Evolutionary conservation across 2,797 vertebrate species (phyloP).

Genomic region (Coranthus polyacanthus): DNA sequence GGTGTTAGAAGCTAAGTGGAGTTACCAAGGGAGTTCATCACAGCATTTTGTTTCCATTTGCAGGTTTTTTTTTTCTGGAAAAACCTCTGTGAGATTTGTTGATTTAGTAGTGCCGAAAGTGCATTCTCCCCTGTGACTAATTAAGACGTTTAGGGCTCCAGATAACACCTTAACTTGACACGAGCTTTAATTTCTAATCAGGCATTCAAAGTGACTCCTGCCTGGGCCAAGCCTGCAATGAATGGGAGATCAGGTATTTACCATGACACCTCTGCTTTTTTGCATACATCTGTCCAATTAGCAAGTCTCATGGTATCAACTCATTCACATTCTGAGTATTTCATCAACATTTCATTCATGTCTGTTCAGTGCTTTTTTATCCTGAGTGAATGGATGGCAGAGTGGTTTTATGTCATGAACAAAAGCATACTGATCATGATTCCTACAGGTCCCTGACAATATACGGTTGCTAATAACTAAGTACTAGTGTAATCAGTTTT

Average conservation of each 20-base stretch:
- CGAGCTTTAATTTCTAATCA: slow-evolving; percentile 82
- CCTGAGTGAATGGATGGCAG: slow-evolving; percentile 26
- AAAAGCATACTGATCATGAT: background rate
- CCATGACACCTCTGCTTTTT: slow-evolving; percentile 71
- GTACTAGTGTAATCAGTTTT: background rate
- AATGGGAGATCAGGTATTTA: slow-evolving; percentile 83
- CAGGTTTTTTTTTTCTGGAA: slow-evolving; percentile 50
- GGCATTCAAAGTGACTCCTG: slow-evolving; percentile 72
- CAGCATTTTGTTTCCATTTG: slow-evolving; percentile 61
- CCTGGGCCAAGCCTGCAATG: slow-evolving; percentile 44
- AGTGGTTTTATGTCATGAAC: slow-evolving; percentile 35
- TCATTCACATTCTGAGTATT: slow-evolving; percentile 73
- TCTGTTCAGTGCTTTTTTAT: slow-evolving; percentile 40
- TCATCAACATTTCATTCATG: slow-evolving; percentile 64
- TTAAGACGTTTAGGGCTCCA: slow-evolving; percentile 65
- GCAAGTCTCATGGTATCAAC: slow-evolving; percentile 55
- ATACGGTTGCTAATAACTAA: background rate
- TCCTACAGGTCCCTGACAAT: slow-evolving; percentile 9
- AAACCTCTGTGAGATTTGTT: slow-evolving; percentile 61
- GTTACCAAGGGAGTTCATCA: slow-evolving; percentile 38
- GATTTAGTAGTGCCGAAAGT: slow-evolving; percentile 50
- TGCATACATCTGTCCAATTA: slow-evolving; percentile 83
- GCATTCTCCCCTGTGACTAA: slow-evolving; percentile 67
- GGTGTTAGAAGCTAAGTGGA: slow-evolving; percentile 61
- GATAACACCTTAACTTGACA: slow-evolving; percentile 79